Base-by-base conservation (phyloP, 2,888 invertebrate species). In the Dasypogon diadema region DNA sequence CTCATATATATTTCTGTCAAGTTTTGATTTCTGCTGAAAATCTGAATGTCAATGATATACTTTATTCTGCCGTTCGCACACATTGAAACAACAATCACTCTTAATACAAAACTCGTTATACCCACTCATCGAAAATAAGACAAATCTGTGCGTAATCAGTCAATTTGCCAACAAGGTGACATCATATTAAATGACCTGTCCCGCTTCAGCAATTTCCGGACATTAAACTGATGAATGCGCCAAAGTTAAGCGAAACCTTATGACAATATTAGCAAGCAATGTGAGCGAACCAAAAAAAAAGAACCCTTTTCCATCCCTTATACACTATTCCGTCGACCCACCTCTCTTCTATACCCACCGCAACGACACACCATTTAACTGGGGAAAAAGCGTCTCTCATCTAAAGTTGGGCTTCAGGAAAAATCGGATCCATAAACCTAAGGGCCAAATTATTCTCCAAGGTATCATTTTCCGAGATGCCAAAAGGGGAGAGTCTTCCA, bases 361-460 rank as follows among this genome's bases (percentile, higher is more conserved):
- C n/a, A n/a, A n/a, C n/a, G n/a, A n/a, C n/a, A n/a, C n/a, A n/a
- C n/a, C n/a, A 16, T 30, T 22, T 30, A 16, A 34, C 34, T 14
- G n/a, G 22, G 22, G 22, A 22, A 37, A 54, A 21, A 54, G 70
- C 14, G 46, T 24, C 70, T 24, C 70, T 30, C 18, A 54, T 70
- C 54, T 21, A 54, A 54, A 51, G 54, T 70, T 70, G n/a, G 70
- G 70, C 70, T 54, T 54, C 30, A 70, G 37, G 75, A 77, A 77
- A 77, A 77, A 75, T 77, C 77, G 75, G 75, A 72, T 72, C 75
- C 77, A 77, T 77, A 77, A 77, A 77, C 77, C 75, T 75, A 58
- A 65, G 72, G 75, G 77, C 60, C 75, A 77, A 77, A 77, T 77
- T 77, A 77, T 77, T 65, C 77, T 75, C 77, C 21, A 77, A 77